These are phyloP conservation scores for Scaptodrosophila lebanonensis DNA, from an alignment of 1,140 invertebrate species.

Conservation along the genomic window DNA sequence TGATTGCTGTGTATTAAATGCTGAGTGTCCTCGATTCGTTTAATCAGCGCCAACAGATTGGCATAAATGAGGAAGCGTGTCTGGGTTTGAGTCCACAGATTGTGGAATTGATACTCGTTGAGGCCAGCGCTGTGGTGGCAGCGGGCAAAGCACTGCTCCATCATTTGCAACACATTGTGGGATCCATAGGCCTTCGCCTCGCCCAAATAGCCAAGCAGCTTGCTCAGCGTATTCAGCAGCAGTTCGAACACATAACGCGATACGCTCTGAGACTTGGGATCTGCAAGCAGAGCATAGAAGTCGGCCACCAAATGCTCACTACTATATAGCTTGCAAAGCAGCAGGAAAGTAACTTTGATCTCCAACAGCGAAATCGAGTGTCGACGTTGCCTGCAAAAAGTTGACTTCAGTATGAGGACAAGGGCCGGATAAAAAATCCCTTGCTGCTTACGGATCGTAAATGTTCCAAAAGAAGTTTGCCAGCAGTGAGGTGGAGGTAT, in stretches of 20 bases:
- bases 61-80: slow-evolving; percentile 71
- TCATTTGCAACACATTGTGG: slow-evolving; percentile 52
- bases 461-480: slow-evolving; percentile 75
- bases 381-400: slow-evolving; percentile 43
- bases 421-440: no score
- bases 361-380: slow-evolving; percentile 69
- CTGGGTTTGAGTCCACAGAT: slow-evolving; percentile 57
- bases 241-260: slow-evolving; percentile 64
- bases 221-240: slow-evolving; percentile 53
- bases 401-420: no score
- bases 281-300: slow-evolving; percentile 52
- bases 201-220: slow-evolving; percentile 61
- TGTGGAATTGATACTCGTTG: slow-evolving; percentile 58
- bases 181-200: slow-evolving; percentile 63
- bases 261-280: slow-evolving; percentile 52
- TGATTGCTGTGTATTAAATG: slow-evolving; percentile 64
- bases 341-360: slow-evolving; percentile 64
- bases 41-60: slow-evolving; percentile 62
- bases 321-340: slow-evolving; percentile 65
- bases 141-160: slow-evolving; percentile 63
- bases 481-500: slow-evolving; percentile 42
- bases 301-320: slow-evolving; percentile 54
- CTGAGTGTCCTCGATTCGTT: slow-evolving; percentile 70
- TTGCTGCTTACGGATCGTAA: slow-evolving; percentile 61
- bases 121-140: slow-evolving; percentile 60